Evolutionary conservation across 2,888 invertebrate species (phyloP).

Genomic region (Ptychoptera contaminata): DNA sequence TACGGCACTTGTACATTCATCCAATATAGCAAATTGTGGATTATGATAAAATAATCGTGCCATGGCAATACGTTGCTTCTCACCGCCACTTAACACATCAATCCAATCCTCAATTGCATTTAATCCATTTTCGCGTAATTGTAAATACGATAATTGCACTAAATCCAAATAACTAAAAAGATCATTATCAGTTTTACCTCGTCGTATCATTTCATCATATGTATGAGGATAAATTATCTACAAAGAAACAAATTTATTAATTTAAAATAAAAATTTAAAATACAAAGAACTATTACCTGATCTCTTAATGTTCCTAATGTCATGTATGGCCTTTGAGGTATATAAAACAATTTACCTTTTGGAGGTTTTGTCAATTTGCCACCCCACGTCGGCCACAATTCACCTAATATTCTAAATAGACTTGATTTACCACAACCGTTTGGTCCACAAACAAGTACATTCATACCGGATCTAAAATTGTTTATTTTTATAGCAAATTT

Average conservation of each 20-base stretch:
- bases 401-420: conserved; percentile 88
- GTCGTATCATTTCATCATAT: conserved; percentile 62
- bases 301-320: conserved; percentile 87
- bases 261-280: neutral
- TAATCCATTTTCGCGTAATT: conserved; percentile 73
- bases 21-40: conserved; percentile 96
- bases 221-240: conserved; percentile 86
- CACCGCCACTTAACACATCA: conserved; percentile 94
- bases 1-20: conserved; percentile 97
- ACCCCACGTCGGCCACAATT: conserved; percentile 94
- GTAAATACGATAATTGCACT: conserved; percentile 72
- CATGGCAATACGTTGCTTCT: conserved; percentile 98
- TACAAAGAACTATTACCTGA: conserved; percentile 39
- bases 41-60: conserved; percentile 91
- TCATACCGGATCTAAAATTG: conserved; percentile 65
- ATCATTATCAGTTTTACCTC: conserved; percentile 64
- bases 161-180: conserved; percentile 58
- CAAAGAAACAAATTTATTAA: conserved; percentile 12
- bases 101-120: conserved; percentile 96
- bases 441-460: conserved; percentile 95
- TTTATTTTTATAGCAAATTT: neutral
- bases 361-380: conserved; percentile 91
- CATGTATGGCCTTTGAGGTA: conserved; percentile 97
- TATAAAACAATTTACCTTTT: conserved; percentile 78
- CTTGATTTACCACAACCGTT: conserved; percentile 98